Conservation (phyloP, 2,797 vertebrate species). For the Parauchenoglanis ngamensis region DNA sequence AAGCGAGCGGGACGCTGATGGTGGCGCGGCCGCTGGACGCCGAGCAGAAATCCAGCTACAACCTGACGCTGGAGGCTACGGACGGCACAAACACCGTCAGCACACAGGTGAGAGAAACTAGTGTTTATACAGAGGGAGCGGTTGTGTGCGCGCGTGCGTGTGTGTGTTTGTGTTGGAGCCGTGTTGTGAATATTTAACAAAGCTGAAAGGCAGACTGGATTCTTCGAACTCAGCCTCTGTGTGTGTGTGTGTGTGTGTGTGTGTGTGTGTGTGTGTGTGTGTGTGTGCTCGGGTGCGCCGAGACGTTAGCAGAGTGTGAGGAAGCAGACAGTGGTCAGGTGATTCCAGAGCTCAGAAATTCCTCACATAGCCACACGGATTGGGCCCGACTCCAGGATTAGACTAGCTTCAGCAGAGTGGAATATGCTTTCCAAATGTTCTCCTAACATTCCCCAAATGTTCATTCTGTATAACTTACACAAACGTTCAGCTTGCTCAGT, state of each 20-base stretch:
- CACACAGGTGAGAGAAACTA: slow-evolving; percentile 88
- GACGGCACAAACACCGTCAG: slow-evolving; percentile 91
- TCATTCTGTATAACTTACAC: no score
- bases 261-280: slow-evolving; percentile 27
- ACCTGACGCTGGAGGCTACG: slow-evolving; percentile 96
- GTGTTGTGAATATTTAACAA: slow-evolving; percentile 25
- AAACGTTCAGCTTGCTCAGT: not conserved
- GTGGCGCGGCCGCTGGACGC: slow-evolving; percentile 91
- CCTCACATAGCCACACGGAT: slow-evolving; percentile 3
- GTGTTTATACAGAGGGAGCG: slow-evolving; percentile 55
- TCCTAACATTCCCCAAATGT: slow-evolving; percentile 49
- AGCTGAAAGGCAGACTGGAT: slow-evolving; percentile 30
- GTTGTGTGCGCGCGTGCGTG: slow-evolving; percentile 6
- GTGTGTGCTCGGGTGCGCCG: slow-evolving; percentile 12
- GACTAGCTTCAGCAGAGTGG: slow-evolving; percentile 19
- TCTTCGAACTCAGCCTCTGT: not conserved
- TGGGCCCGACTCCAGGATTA: slow-evolving; percentile 21
- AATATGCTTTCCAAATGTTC: slow-evolving; percentile 29
- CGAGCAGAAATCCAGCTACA: slow-evolving; percentile 96
- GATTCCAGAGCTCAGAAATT: slow-evolving; percentile 29
- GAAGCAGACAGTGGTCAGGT: slow-evolving; percentile 23
- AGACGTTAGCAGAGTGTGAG: not conserved
- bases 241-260: slow-evolving; percentile 28
- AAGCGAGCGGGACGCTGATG: slow-evolving; percentile 93
- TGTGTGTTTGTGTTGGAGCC: not conserved